A percentile compares a stretch with the other conserved stretches of the same genome.
Conservation (phyloP, 2,113 vertebrate genomes). For the Hucho hucho region DNA sequence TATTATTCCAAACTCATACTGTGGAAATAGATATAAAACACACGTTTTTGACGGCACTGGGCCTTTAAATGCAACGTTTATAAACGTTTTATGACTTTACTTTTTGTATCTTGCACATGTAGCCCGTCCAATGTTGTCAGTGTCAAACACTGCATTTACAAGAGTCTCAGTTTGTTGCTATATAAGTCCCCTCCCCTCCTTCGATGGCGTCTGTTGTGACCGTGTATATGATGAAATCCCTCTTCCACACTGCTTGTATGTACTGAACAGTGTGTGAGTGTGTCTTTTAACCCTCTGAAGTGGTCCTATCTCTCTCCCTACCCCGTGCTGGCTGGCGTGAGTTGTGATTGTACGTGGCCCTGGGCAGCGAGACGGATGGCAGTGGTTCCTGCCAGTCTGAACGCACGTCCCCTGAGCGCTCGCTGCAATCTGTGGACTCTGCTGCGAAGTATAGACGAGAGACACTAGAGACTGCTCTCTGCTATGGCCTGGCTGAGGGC, state of each 20-base stretch:
- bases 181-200: background rate
- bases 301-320: slow-evolving; percentile 21
- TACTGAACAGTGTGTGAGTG: no score
- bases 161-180: background rate
- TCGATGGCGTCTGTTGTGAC: background rate
- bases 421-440: slow-evolving; percentile 69
- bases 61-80: no score
- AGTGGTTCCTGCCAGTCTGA: slow-evolving; percentile 62
- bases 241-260: background rate
- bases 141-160: no score
- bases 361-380: slow-evolving; percentile 51
- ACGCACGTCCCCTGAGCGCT: slow-evolving; percentile 56
- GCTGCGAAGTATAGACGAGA: slow-evolving; percentile 63
- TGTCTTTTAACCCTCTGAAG: slow-evolving; percentile 18
- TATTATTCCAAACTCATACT: no score
- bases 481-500: slow-evolving; percentile 25
- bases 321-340: slow-evolving; percentile 33
- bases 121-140: no score
- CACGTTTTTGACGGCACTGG: no score
- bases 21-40: no score
- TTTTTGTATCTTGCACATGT: no score
- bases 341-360: slow-evolving; percentile 34
- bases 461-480: slow-evolving; percentile 15
- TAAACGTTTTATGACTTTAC: no score
- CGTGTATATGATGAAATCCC: slow-evolving; percentile 12